Evolutionary conservation across 2,797 vertebrate genomes (phyloP), one percentile per base, ranked within the genome.

Genomic region (Helicolenus hilgendorfi): DNA sequence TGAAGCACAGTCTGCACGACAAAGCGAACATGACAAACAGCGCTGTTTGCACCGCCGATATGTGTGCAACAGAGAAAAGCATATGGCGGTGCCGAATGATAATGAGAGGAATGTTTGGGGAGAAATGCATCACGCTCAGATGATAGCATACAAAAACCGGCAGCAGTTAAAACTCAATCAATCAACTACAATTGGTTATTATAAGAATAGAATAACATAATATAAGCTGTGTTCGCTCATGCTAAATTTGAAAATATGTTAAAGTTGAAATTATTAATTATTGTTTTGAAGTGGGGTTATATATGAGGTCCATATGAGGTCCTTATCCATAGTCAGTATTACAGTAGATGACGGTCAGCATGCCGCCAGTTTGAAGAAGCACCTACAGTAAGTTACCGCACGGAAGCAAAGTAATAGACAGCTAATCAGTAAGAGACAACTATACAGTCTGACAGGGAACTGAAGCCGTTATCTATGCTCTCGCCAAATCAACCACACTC

Each of bases 1-100:
- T 59, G 22, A 55, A 82, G 79, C 76, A 70, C 33, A 56, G 70
- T 67, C 24, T 41, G 35, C 62, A 33, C 13, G 3, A 73, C 62
- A 59, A 81, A 62, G 65, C 13, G 4, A 89, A 81, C 77, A 86
- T 45, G 79, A 73, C 69, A 35, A 85, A 84, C 73, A 63, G n/a
- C 0, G 5, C 59, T 38, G 55, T 68, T 72, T 60, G 65, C 27
- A 41, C 60, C 31, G 49, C 20, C 18, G 38, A 63, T 85, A 67
- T 36, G 38, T 59, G 49, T 26, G 58, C 11, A 13, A 13, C 3
- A 1, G 35, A 56, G 78, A 75, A 73, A 86, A 55, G 71, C 70
- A 49, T 59, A 68, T 11, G 65, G 74, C 59, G 7, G 29, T 15
- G 6, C 24, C 72, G 26, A 2, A 31, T 38, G 72, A 82, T 76